Percentiles rank a stretch among this genome's conserved stretches.
These are phyloP conservation scores for Cancer borealis DNA, from an alignment of 2,888 invertebrate genomes.

Conservation along the genomic window DNA sequence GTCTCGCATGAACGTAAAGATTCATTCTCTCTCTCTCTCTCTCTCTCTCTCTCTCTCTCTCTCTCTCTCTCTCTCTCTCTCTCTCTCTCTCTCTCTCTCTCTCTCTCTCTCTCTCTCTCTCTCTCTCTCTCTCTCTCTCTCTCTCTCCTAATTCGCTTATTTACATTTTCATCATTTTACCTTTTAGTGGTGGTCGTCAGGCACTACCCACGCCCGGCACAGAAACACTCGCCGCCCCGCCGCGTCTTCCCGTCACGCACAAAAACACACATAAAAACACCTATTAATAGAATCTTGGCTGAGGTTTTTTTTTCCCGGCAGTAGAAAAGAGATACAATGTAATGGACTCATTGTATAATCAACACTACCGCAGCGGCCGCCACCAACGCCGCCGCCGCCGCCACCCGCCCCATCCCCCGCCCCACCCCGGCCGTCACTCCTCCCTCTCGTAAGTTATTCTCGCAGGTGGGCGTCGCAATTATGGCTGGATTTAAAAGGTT, in stretches of 20 bases:
- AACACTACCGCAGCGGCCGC: background rate
- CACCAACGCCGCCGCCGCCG: background rate
- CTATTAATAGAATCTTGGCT: background rate
- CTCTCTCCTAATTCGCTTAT: background rate
- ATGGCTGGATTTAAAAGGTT: conserved; percentile 67
- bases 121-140: conserved; percentile 1
- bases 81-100: background rate
- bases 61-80: background rate
- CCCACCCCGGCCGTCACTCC: conserved; percentile 33
- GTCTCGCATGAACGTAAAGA: background rate
- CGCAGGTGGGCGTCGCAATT: conserved; percentile 65
- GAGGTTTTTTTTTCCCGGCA: background rate
- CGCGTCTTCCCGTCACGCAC: background rate
- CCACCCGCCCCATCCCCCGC: background rate
- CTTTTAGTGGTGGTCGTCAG: background rate
- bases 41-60: background rate
- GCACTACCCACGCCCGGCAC: background rate
- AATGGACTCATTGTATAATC: conserved; percentile 45
- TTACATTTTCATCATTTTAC: conserved; percentile 1
- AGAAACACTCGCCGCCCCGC: background rate
- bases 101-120: conserved; percentile 4
- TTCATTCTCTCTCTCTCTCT: background rate
- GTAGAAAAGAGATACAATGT: conserved; percentile 12
- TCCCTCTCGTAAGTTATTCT: conserved; percentile 58
- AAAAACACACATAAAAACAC: conserved; percentile 5